Evolutionary conservation across 2,797 vertebrate species (phyloP).

Genomic region (Novumbra hubbsi): DNA sequence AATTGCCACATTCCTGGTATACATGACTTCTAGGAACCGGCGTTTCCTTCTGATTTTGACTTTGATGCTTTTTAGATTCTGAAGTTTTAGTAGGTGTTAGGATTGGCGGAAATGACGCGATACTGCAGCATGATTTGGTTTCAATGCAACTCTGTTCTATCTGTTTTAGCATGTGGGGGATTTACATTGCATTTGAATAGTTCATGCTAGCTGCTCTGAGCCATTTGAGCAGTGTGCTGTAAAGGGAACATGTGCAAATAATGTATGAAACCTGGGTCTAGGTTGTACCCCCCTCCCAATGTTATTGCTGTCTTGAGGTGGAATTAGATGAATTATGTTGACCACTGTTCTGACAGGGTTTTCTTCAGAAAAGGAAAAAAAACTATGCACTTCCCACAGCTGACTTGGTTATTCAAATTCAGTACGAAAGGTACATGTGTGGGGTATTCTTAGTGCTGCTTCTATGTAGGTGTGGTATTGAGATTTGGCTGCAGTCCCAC

Average conservation of each 20-base stretch:
- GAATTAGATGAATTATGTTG: conserved; percentile 9
- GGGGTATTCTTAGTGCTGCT: conserved; percentile 16
- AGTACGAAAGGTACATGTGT: too few species aligned
- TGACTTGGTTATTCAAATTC: not conserved
- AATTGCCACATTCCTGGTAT: too few species aligned
- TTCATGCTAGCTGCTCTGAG: conserved; percentile 33
- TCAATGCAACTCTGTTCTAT: conserved; percentile 17
- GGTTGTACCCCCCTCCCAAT: conserved; percentile 12
- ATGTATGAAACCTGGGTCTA: not conserved
- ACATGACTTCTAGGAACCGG: too few species aligned
- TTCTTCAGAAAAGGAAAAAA: conserved; percentile 22
- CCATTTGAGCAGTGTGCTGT: conserved; percentile 28
- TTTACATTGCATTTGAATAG: conserved; percentile 59
- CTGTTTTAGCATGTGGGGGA: conserved; percentile 34
- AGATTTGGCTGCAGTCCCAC: not conserved
- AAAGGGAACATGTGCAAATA: conserved; percentile 42
- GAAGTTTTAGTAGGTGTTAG: not conserved
- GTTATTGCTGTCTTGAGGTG: conserved; percentile 10
- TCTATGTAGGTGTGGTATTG: conserved; percentile 20
- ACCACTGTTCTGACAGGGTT: conserved; percentile 1
- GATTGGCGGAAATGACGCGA: not conserved
- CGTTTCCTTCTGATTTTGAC: too few species aligned
- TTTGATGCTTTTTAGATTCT: conserved; percentile 5
- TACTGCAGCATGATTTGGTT: conserved; percentile 22
- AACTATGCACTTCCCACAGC: conserved; percentile 1